Conservation (phyloP, 2,888 invertebrate species). For the Dryobotodes eremita region DNA sequence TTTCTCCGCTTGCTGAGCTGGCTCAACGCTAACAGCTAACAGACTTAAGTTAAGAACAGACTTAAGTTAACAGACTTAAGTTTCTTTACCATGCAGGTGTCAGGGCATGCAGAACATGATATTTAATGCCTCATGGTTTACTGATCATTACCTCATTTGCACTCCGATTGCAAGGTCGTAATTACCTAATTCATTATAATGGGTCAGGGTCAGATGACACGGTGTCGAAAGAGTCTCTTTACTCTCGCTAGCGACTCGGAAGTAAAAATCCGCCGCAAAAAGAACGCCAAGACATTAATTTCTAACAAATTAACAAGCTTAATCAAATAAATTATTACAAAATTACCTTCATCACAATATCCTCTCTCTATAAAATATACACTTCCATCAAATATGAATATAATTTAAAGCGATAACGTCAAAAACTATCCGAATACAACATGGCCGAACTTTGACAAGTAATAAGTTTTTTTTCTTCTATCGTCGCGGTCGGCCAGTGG, state of each 20-base stretch:
- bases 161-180: background rate
- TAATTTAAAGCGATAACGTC: constrained; percentile 52
- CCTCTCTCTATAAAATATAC: constrained; percentile 63
- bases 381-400: constrained; percentile 54
- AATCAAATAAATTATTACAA: background rate
- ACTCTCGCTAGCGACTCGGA: too few relatives aligned
- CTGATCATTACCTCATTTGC: background rate
- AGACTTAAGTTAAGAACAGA: too few relatives aligned
- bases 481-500: background rate
- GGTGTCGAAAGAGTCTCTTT: too few relatives aligned
- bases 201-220: too few relatives aligned
- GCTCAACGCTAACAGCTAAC: too few relatives aligned
- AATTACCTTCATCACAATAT: constrained; percentile 71
- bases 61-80: too few relatives aligned
- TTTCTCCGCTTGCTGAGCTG: too few relatives aligned
- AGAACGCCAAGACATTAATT: background rate
- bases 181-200: background rate
- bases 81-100: too few relatives aligned
- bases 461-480: background rate
- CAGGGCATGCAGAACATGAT: too few relatives aligned
- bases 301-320: background rate
- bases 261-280: background rate
- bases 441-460: constrained; percentile 36
- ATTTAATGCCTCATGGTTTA: background rate
- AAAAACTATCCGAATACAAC: constrained; percentile 52